Base-by-base conservation (phyloP, 2,888 invertebrate genomes). In the Latrodectus elegans region DNA sequence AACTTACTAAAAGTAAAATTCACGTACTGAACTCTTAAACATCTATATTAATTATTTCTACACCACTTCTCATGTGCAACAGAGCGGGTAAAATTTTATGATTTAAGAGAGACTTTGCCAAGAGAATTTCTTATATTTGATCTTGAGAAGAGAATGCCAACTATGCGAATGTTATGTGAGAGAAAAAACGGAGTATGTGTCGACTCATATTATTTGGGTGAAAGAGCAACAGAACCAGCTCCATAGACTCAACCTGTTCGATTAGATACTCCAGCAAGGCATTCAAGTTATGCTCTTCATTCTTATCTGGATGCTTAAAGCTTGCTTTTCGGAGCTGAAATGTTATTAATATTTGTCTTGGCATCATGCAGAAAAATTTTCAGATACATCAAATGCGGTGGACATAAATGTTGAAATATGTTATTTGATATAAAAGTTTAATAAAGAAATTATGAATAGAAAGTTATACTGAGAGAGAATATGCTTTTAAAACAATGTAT, bases 21-120 rank as follows among this genome's bases (percentile, higher is more conserved):
- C 67, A 17, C n/a, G 55, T 52, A 70, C 51, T 51, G 22, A 67
- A 51, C 17, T 11, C 60, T 53, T 38, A 22, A 70, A 17, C 75
- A 82, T 82, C 75, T 82, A 75, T 82, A 82, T 74, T 55, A 75
- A 82, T 82, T 82, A 82, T 68, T 75, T 75, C 75, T 22, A 38
- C 75, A 53, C 49, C 75, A 17, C 60, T 82, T 49, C 68, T 70
- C n/a, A 8, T 17, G 68, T 8, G 55, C 68, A 75, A 82, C 75
- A 82, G 75, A 75, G 60, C 70, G 82, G 75, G 75, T 70, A 76
- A 82, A 70, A 82, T 76, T 82, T 75, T 82, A 82, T 75, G 82
- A 82, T 75, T 82, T 82, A 17, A 22, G 70, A 22, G 67, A 11
- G 53, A 11, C 65, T 15, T n/a, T 65, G 55, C 22, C 52, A 65